Evolutionary conservation across 1,140 invertebrate species (phyloP).

Genomic region (Holotrichia oblita): DNA sequence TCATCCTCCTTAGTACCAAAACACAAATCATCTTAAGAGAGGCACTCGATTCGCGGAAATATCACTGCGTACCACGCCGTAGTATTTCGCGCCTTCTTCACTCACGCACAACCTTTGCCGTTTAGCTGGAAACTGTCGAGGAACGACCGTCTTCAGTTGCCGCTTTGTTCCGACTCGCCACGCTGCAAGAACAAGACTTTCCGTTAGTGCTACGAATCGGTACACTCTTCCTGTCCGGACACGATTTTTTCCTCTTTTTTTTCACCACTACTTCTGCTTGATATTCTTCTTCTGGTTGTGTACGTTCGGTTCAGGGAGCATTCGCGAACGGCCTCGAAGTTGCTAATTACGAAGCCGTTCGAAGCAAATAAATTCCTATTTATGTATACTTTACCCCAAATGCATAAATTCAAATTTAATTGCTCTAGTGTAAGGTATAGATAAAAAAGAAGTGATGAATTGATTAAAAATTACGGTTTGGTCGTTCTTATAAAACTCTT

Average conservation of each 20-base stretch:
- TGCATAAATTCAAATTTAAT: too few relatives aligned
- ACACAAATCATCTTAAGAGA: not conserved
- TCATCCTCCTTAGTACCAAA: not conserved
- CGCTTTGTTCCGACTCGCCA: slow-evolving; percentile 33
- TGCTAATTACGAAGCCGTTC: not conserved
- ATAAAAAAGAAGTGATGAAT: too few relatives aligned
- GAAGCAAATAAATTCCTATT: too few relatives aligned
- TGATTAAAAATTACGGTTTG: too few relatives aligned
- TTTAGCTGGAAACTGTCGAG: slow-evolving; percentile 29
- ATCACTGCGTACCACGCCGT: not conserved
- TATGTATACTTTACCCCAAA: too few relatives aligned
- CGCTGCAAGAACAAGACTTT: slow-evolving; percentile 30
- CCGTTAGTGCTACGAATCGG: slow-evolving; percentile 30
- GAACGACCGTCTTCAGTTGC: slow-evolving; percentile 11
- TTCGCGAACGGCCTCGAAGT: not conserved
- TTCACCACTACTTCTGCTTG: not conserved
- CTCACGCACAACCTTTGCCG: slow-evolving; percentile 25
- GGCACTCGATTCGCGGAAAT: slow-evolving; percentile 19
- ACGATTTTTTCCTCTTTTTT: not conserved
- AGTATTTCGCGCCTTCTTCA: not conserved
- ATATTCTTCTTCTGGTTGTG: not conserved
- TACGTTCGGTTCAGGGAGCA: not conserved
- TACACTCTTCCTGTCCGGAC: slow-evolving; percentile 32
- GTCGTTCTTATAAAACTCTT: too few relatives aligned
- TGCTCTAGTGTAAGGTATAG: too few relatives aligned